These are phyloP conservation scores for Diplolepis rosae DNA, from an alignment of 2,888 invertebrate genomes.

Conservation along the genomic window DNA sequence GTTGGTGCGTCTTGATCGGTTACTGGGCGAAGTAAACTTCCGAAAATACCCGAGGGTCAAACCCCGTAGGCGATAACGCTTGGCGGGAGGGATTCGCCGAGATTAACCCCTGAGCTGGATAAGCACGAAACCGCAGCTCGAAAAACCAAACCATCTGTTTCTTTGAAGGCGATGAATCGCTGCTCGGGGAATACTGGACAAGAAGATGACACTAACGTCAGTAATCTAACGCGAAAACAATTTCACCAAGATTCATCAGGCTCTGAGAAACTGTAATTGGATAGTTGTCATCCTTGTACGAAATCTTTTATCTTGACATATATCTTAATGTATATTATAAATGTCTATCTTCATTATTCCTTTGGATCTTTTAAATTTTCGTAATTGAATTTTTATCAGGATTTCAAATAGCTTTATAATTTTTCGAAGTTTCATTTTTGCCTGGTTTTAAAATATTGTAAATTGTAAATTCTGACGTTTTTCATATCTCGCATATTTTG, in stretches of 20 bases:
- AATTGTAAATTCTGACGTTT: no score
- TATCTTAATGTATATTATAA: no score
- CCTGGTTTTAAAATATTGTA: no score
- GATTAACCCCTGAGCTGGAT: constrained; percentile 51
- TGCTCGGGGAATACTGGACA: neutral
- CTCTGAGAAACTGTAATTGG: neutral
- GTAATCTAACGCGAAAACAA: constrained; percentile 8
- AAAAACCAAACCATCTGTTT: neutral
- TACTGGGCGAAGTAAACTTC: constrained; percentile 22
- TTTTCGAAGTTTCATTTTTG: no score
- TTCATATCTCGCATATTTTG: no score
- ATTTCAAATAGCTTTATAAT: no score
- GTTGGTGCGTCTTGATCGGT: constrained; percentile 36
- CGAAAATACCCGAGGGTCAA: constrained; percentile 37
- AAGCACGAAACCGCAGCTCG: constrained; percentile 41
- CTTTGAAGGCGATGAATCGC: neutral
- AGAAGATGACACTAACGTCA: constrained; percentile 12
- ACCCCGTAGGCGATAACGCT: constrained; percentile 43
- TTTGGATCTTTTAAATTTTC: no score
- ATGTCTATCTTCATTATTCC: no score
- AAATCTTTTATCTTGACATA: neutral
- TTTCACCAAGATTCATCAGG: neutral
- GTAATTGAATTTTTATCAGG: no score
- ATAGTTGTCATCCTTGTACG: neutral
- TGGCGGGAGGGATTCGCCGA: constrained; percentile 43